These are phyloP conservation scores for Galerucella nymphaeae DNA, from an alignment of 2,888 invertebrate species.

Conservation along the genomic window DNA sequence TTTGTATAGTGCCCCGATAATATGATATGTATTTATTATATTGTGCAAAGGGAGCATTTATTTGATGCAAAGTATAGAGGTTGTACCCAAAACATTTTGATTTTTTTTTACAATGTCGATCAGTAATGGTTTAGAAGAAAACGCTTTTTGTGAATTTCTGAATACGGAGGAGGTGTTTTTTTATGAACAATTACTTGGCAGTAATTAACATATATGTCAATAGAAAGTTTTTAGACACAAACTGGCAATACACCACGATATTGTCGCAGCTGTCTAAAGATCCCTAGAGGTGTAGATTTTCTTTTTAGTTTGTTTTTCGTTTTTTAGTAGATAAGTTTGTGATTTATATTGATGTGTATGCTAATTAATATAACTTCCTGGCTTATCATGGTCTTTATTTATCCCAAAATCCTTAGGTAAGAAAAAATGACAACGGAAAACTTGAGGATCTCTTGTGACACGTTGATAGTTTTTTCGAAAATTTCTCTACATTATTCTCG, in stretches of 20 bases:
- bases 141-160: background rate
- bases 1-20: slow-evolving; percentile 53
- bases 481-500: too few relatives aligned
- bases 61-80: slow-evolving; percentile 94
- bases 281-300: slow-evolving; percentile 36
- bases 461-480: too few relatives aligned
- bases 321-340: slow-evolving; percentile 43
- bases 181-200: slow-evolving; percentile 21
- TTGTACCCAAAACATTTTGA: slow-evolving; percentile 69
- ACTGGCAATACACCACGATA: slow-evolving; percentile 32
- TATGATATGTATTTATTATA: slow-evolving; percentile 64
- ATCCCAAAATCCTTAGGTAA: background rate
- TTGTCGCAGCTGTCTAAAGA: slow-evolving; percentile 37
- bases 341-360: slow-evolving; percentile 63
- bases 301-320: slow-evolving; percentile 33
- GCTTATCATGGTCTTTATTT: slow-evolving; percentile 23
- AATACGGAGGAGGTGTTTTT: slow-evolving; percentile 18
- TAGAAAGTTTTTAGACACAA: slow-evolving; percentile 52
- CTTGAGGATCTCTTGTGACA: too few relatives aligned
- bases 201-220: slow-evolving; percentile 66
- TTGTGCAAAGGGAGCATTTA: slow-evolving; percentile 84
- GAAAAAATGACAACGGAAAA: too few relatives aligned
- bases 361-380: slow-evolving; percentile 57
- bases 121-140: slow-evolving; percentile 29
- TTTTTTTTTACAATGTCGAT: slow-evolving; percentile 46